A percentile compares a stretch with the other conserved stretches of the same genome.
These are phyloP conservation scores for Cataglyphis altisquamis DNA, from an alignment of 2,888 invertebrate species.

Conservation along the genomic window DNA sequence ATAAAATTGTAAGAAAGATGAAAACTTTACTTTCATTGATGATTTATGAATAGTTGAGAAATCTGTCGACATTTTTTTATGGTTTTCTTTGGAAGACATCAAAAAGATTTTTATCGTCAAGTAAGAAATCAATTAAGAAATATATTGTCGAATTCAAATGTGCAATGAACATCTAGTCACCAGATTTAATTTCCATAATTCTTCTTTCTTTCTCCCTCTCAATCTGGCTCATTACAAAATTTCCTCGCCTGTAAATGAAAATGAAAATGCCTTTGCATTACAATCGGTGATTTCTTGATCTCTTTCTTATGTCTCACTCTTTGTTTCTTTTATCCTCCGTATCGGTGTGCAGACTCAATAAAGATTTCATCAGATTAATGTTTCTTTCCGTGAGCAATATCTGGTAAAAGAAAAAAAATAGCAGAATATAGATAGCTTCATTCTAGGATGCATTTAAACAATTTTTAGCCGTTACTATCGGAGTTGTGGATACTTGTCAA, in stretches of 20 bases:
- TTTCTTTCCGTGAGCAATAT: constrained; percentile 40
- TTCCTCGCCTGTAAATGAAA: constrained; percentile 55
- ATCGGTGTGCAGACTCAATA: constrained; percentile 47
- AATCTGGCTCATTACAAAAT: constrained; percentile 59
- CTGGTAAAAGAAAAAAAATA: constrained; percentile 40
- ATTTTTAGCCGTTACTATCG: constrained; percentile 42
- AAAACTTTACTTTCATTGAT: constrained; percentile 25
- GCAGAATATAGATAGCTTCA: constrained; percentile 59
- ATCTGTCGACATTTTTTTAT: constrained; percentile 24
- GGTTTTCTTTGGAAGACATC: constrained; percentile 22
- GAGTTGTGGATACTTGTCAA: constrained; percentile 38
- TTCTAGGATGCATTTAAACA: constrained; percentile 44
- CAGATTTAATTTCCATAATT: constrained; percentile 59
- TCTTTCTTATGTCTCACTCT: background rate
- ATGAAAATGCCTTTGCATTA: constrained; percentile 58
- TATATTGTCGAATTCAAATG: constrained; percentile 33
- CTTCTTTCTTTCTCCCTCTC: constrained; percentile 4
- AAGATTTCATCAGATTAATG: constrained; percentile 57
- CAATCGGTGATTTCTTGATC: constrained; percentile 6
- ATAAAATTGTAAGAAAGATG: constrained; percentile 17
- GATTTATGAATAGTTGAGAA: constrained; percentile 10
- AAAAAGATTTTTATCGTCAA: constrained; percentile 22
- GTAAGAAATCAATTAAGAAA: constrained; percentile 57
- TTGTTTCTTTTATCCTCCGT: constrained; percentile 1
- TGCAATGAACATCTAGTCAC: constrained; percentile 61